Base-by-base conservation (phyloP, 2,113 vertebrate genomes). In the Rhinichthys klamathensis region DNA sequence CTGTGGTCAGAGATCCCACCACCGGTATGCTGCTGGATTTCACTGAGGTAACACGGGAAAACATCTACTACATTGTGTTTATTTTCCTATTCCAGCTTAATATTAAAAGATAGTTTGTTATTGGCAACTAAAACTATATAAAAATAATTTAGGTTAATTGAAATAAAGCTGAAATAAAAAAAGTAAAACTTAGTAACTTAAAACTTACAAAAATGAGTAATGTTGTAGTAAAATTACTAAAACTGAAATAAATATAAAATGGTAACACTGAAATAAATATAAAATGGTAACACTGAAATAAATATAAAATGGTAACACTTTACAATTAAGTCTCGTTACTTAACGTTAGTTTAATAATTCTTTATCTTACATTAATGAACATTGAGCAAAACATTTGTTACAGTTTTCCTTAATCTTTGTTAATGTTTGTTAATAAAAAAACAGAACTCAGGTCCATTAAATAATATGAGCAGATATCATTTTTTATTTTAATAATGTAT, bases 1-100 rank as follows among this genome's bases (percentile, higher is more conserved):
- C 95, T 58, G 96, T 97, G 4, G 93, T 97, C 81, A 94, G 97
- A 93, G 96, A 98, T 85, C 95, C 96, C 1, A 96, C 96, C 72
- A 97, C 97, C 10, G 97, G 97, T 23, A 95, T 96, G 92, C 93
- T 98, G 41, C 93, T 95, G 87, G 95, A 96, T 89, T 97, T 97
- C 86, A 95, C 93, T 79, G 97, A 98, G 96, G 97, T 98, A 75
- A 30, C 73, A 51, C n/a, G 18, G 46, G 23, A 25, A 15, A 15
- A 73, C 38, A 73, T 25, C 30, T 15, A 76, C 44, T 30, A 1
- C 25, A 10, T 7, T 44, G 10, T n/a, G 35, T 46, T 15, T 18
- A 49, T 32, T 54, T 54, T 25, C 44, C 27, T 21, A 49, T 70
- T 16, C 8, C 16, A 30, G 30, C 1, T 76, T 10, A 9, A 4